phyloP scores from a whole-genome alignment of 2,113 vertebrate species.

The Ptilonorhynchus violaceus region DNA sequence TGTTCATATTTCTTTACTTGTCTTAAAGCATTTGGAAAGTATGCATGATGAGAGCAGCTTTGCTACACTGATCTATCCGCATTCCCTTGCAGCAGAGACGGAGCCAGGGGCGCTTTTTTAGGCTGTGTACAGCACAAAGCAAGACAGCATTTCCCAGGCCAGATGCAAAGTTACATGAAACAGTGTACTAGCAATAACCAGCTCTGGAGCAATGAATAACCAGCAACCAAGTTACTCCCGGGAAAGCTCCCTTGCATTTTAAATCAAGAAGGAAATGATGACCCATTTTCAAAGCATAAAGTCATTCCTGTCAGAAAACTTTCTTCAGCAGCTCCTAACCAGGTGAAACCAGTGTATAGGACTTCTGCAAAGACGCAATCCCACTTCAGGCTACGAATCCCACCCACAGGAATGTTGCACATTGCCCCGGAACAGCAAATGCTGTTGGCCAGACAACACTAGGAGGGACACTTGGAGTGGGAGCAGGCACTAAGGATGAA shows the following conservation, averaged over 20 bases:
- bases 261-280: not conserved
- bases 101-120: fast-evolving
- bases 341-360: not conserved
- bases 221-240: not conserved
- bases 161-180: slow-evolving; percentile 18
- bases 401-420: fast-evolving
- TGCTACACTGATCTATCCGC: not conserved
- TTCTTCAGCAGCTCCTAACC: not conserved
- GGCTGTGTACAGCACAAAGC: not conserved
- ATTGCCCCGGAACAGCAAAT: not conserved
- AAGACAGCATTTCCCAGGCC: slow-evolving; percentile 6
- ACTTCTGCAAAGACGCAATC: not conserved
- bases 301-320: not conserved
- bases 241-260: slow-evolving; percentile 11
- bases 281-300: slow-evolving; percentile 22
- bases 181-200: not conserved
- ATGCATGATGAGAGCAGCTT: not conserved
- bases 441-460: fast-evolving
- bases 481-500: not conserved
- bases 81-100: not conserved
- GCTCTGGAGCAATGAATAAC: not conserved
- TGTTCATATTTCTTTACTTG: not conserved
- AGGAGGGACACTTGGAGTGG: not conserved
- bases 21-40: not conserved
- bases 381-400: not conserved